Conservation (phyloP, 2,888 invertebrate genomes). For the Tyria jacobaeae region DNA sequence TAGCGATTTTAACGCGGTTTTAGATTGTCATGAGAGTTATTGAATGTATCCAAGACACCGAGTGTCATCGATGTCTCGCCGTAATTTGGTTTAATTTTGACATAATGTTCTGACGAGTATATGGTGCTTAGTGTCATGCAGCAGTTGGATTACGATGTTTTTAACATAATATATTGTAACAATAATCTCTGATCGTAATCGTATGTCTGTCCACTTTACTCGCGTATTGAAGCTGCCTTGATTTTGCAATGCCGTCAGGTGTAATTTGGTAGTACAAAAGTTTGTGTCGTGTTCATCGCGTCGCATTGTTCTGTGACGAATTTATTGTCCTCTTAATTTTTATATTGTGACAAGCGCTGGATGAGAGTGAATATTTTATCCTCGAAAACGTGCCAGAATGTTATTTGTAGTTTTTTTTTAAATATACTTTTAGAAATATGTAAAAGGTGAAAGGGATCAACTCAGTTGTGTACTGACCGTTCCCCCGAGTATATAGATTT, state of each 20-base stretch:
- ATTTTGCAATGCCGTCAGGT: conserved; percentile 62
- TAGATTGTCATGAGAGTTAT: conserved; percentile 41
- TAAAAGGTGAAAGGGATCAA: conserved; percentile 69
- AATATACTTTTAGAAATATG: conserved; percentile 71
- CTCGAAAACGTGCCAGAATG: conserved; percentile 83
- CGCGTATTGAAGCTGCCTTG: conserved; percentile 61
- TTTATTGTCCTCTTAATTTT: conserved; percentile 68
- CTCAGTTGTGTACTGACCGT: conserved; percentile 61
- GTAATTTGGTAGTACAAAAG: conserved; percentile 78
- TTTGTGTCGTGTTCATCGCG: conserved; percentile 65
- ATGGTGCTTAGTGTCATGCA: conserved; percentile 76
- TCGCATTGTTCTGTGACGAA: conserved; percentile 74
- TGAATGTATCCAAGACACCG: conserved; percentile 34
- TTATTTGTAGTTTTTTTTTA: conserved; percentile 76
- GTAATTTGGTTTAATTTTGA: conserved; percentile 46
- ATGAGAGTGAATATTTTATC: conserved; percentile 66
- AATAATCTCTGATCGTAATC: conserved; percentile 49
- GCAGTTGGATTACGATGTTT: conserved; percentile 58
- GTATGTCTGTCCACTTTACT: conserved; percentile 50
- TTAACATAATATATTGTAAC: conserved; percentile 55
- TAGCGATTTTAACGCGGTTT: conserved; percentile 36
- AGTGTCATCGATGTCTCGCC: conserved; percentile 43
- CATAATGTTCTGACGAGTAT: conserved; percentile 61
- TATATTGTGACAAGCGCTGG: conserved; percentile 68
- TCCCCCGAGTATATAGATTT: conserved; percentile 60